These are phyloP conservation scores for Phrynosoma blainvillii DNA, from an alignment of 2,113 vertebrate genomes.

Conservation along the genomic window DNA sequence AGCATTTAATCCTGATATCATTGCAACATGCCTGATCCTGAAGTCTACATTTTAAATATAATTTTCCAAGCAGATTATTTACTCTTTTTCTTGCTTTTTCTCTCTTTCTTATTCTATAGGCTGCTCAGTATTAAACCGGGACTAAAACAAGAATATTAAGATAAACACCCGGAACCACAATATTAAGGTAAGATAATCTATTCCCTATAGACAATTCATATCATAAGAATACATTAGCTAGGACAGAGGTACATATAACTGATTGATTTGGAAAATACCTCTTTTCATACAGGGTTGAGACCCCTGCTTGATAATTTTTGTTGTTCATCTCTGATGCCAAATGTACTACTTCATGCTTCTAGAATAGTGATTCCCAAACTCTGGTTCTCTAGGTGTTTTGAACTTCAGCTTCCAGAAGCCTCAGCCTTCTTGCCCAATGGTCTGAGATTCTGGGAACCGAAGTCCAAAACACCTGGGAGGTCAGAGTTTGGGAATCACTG, in stretches of 20 bases:
- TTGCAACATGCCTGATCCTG: too few relatives aligned
- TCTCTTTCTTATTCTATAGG: not conserved
- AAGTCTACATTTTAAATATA: not conserved
- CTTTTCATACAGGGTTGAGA: not conserved
- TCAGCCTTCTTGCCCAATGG: too few relatives aligned
- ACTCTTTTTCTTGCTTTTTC: constrained; percentile 2
- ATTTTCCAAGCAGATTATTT: not conserved
- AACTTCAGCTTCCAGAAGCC: too few relatives aligned
- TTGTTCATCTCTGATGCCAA: not conserved
- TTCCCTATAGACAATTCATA: not conserved
- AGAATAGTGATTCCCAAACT: too few relatives aligned
- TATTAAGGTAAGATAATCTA: constrained; percentile 28
- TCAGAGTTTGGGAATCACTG: too few relatives aligned
- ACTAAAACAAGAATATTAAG: constrained; percentile 30
- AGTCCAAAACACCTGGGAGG: too few relatives aligned
- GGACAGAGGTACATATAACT: not conserved
- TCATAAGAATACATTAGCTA: not conserved
- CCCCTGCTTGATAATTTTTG: not conserved
- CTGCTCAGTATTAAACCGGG: constrained; percentile 12
- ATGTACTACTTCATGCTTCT: not conserved
- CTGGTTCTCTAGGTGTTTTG: too few relatives aligned
- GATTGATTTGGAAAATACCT: not conserved
- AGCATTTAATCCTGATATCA: too few relatives aligned
- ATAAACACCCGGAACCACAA: constrained; percentile 20
- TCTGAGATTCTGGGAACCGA: too few relatives aligned